A percentile compares a stretch with the other conserved stretches of the same genome.
These are phyloP conservation scores for Conomelus anceps DNA, from an alignment of 2,888 invertebrate species.

Conservation along the genomic window DNA sequence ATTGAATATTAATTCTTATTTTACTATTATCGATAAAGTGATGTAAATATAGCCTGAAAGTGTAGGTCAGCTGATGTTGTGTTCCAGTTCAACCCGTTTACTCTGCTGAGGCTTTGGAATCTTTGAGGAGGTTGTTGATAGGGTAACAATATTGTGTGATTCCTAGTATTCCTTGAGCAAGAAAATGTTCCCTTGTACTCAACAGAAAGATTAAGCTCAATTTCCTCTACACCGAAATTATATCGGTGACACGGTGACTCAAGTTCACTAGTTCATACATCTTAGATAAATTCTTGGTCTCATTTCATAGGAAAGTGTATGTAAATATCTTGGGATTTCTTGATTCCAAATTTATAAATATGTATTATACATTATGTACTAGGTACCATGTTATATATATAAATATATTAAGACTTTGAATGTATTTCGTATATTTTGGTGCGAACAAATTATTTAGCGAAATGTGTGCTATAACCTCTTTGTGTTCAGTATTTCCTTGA, in stretches of 20 bases:
- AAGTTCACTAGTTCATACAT: background rate
- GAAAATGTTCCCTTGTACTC: background rate
- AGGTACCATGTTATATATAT: constrained; percentile 18
- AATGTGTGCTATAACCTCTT: constrained; percentile 7
- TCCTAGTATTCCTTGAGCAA: background rate
- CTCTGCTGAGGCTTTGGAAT: background rate
- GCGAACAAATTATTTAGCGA: constrained; percentile 17
- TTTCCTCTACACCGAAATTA: background rate
- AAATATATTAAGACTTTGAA: constrained; percentile 17
- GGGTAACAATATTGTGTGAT: background rate
- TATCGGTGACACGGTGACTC: background rate
- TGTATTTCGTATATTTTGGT: constrained; percentile 19
- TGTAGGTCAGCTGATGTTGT: background rate
- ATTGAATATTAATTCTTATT: background rate
- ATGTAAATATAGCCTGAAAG: background rate
- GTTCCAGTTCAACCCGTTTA: background rate
- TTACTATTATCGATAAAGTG: background rate
- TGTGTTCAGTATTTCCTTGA: constrained; percentile 11
- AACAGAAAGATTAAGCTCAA: background rate
- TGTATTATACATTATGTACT: constrained; percentile 19
- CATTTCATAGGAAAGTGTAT: constrained; percentile 7
- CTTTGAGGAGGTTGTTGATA: background rate
- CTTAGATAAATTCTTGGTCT: constrained; percentile 9
- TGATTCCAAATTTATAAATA: constrained; percentile 14
- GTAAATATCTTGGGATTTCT: background rate